Evolutionary conservation across 2,113 vertebrate species (phyloP).

Genomic region (Onychorhynchus coronatus): DNA sequence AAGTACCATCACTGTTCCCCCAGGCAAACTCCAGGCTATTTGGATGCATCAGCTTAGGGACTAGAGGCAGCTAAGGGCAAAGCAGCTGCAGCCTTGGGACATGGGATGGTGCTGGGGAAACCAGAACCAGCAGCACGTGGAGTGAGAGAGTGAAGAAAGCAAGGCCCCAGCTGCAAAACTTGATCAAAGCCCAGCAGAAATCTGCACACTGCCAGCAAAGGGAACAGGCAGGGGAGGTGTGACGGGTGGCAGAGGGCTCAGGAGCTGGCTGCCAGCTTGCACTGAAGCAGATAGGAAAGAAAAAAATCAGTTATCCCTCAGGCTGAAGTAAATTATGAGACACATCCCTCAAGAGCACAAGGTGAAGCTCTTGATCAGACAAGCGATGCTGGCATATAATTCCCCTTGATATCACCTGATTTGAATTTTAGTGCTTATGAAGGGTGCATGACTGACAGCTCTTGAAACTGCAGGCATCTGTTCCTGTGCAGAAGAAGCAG

Average conservation of each 20-base stretch:
- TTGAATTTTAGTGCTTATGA: slow-evolving; percentile 40
- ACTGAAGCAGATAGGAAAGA: background rate
- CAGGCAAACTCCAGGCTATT: background rate
- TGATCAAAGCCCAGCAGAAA: slow-evolving; percentile 11
- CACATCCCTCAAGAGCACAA: background rate
- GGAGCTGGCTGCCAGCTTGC: background rate
- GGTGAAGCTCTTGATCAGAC: slow-evolving; percentile 62
- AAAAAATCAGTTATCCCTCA: slow-evolving; percentile 20
- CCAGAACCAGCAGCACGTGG: background rate
- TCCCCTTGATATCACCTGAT: slow-evolving; percentile 19
- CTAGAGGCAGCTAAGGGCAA: background rate
- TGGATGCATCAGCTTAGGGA: background rate
- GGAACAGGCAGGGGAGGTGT: background rate
- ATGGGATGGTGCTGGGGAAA: background rate
- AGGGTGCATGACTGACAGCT: slow-evolving; percentile 30
- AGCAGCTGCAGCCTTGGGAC: background rate
- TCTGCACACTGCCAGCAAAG: background rate
- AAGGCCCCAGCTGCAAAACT: background rate
- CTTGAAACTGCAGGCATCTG: background rate
- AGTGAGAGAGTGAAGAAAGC: background rate
- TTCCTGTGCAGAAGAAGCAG: background rate
- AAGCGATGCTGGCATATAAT: background rate
- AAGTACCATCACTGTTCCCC: background rate
- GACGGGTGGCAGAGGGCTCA: background rate
- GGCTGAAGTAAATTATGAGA: slow-evolving; percentile 52